A percentile compares a stretch with the other conserved stretches of the same genome.
Conservation (phyloP, 1,140 invertebrate genomes). For the Asobara japonica region DNA sequence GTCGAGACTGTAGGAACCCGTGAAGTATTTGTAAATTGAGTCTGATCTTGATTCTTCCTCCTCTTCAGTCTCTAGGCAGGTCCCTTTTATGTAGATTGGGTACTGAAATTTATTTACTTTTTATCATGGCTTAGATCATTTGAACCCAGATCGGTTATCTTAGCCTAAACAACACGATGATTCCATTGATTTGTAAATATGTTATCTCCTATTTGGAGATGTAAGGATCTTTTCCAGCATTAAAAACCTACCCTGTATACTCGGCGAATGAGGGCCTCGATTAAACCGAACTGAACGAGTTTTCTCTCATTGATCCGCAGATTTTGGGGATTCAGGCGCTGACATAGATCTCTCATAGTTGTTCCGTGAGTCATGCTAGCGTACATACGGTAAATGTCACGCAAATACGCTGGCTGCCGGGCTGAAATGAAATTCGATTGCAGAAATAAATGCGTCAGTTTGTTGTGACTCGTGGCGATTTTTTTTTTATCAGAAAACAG, state of each 20-base stretch:
- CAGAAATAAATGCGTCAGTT: too few relatives aligned
- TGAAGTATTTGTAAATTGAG: constrained; percentile 74
- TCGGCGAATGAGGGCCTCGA: constrained; percentile 85
- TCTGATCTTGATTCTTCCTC: constrained; percentile 50
- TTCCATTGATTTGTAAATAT: too few relatives aligned
- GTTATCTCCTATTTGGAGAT: too few relatives aligned
- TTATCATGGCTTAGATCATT: too few relatives aligned
- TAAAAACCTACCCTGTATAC: constrained; percentile 74
- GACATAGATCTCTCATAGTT: constrained; percentile 85
- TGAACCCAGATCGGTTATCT: too few relatives aligned
- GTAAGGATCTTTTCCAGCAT: not conserved
- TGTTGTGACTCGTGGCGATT: too few relatives aligned
- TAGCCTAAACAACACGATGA: too few relatives aligned
- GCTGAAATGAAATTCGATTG: constrained; percentile 57
- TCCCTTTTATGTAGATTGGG: constrained; percentile 65
- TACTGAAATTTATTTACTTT: constrained; percentile 46
- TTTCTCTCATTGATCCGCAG: constrained; percentile 83
- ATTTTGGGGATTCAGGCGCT: constrained; percentile 79
- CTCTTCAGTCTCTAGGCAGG: constrained; percentile 43
- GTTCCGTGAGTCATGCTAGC: constrained; percentile 85
- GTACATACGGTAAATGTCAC: constrained; percentile 84
- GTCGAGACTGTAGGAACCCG: constrained; percentile 83
- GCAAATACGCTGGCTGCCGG: constrained; percentile 66
- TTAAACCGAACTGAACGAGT: constrained; percentile 89
- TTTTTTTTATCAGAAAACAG: too few relatives aligned